Conservation (phyloP, 2,113 vertebrate genomes). For the Oplegnathus fasciatus region DNA sequence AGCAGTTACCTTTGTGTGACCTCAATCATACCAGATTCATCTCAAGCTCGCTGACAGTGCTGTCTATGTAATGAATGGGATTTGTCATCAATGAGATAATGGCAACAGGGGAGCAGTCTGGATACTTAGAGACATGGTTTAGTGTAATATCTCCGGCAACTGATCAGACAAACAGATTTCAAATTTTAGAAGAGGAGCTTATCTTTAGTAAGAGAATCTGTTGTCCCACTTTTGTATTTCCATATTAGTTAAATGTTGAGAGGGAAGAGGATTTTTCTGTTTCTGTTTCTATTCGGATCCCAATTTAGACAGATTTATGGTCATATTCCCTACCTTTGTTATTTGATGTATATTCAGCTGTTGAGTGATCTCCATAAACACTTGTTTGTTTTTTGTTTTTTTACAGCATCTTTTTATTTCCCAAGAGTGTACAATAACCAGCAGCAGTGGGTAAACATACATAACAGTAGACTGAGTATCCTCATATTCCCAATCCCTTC, state of each 20-base stretch:
- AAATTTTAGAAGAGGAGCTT: slow-evolving; percentile 4
- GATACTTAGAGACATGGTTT: neutral
- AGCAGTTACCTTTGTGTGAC: slow-evolving; percentile 30
- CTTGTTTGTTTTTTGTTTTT: too few relatives aligned
- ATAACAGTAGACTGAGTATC: too few relatives aligned
- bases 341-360: neutral
- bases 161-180: slow-evolving; percentile 22
- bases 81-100: slow-evolving; percentile 35
- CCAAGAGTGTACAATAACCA: too few relatives aligned
- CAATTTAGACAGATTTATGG: neutral
- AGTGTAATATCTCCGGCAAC: slow-evolving; percentile 15
- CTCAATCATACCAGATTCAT: slow-evolving; percentile 14
- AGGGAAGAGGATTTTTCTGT: neutral
- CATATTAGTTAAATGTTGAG: slow-evolving; percentile 2
- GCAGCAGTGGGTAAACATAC: too few relatives aligned
- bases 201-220: slow-evolving; percentile 20
- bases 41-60: neutral
- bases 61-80: slow-evolving; percentile 25
- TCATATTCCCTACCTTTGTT: neutral
- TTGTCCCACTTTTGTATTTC: slow-evolving; percentile 16
- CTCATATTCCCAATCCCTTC: too few relatives aligned
- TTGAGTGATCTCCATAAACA: neutral
- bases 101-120: neutral
- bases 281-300: neutral
- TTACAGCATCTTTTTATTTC: too few relatives aligned